Conservation (phyloP, 1,140 invertebrate genomes). For the Palaemon carinicauda region DNA sequence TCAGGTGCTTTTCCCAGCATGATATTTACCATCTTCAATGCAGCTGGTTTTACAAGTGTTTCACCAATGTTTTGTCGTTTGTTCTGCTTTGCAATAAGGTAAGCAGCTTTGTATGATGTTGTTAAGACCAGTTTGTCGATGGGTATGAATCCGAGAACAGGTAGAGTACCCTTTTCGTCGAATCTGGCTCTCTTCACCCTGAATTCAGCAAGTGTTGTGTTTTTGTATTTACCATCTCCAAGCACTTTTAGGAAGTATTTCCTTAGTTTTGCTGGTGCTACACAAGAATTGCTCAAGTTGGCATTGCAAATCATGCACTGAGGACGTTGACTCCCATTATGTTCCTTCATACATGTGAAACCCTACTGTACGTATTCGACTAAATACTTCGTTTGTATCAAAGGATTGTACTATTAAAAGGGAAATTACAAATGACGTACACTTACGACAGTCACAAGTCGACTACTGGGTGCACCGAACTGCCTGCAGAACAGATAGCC, state of each 20-base stretch:
- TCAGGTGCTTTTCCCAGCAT: constrained; percentile 18
- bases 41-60: constrained; percentile 18
- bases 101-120: neutral
- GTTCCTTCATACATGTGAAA: neutral
- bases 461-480: no score
- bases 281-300: constrained; percentile 24
- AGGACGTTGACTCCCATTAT: constrained; percentile 28
- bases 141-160: neutral
- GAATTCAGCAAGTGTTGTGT: no score
- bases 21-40: constrained; percentile 20
- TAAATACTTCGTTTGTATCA: constrained; percentile 15
- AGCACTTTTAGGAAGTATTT: no score
- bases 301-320: constrained; percentile 39
- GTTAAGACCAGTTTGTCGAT: constrained; percentile 12
- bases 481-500: no score
- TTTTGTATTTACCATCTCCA: no score
- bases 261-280: no score
- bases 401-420: neutral
- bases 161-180: neutral
- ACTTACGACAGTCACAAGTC: no score
- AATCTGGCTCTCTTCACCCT: no score
- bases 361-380: constrained; percentile 31
- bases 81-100: constrained; percentile 9
- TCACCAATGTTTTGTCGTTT: constrained; percentile 22
- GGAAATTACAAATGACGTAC: constrained; percentile 24